Conservation (phyloP, 2,797 vertebrate species). For the Mycteria americana region DNA sequence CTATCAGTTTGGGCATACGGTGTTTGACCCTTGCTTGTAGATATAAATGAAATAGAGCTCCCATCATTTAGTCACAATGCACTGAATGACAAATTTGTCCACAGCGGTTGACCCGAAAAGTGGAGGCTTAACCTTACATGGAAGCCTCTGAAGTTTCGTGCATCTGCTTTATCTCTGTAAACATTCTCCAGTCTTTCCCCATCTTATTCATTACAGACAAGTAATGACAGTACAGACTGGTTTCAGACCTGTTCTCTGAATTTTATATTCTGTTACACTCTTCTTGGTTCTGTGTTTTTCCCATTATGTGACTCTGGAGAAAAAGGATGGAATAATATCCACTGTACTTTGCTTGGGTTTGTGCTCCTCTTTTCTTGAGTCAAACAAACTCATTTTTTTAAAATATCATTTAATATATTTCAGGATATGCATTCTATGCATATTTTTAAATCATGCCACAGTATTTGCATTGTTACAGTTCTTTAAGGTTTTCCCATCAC, state of each 20-base stretch:
- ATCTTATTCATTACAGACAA: background rate
- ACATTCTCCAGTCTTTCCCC: background rate
- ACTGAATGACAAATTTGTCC: slow-evolving; percentile 63
- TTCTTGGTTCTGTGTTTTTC: background rate
- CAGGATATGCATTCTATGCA: background rate
- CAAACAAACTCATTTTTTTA: background rate
- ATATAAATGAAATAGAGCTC: slow-evolving; percentile 2
- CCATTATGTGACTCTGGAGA: background rate
- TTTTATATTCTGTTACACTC: background rate
- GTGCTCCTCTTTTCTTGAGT: background rate
- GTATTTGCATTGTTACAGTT: background rate
- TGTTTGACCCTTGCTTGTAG: slow-evolving; percentile 56
- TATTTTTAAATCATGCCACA: background rate
- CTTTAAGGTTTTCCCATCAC: background rate
- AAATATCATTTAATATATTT: background rate
- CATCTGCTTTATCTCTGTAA: slow-evolving; percentile 67
- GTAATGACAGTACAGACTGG: no score
- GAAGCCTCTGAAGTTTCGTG: slow-evolving; percentile 60
- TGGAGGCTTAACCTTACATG: slow-evolving; percentile 41
- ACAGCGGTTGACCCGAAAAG: slow-evolving; percentile 54
- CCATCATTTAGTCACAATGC: background rate
- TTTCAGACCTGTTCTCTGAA: background rate
- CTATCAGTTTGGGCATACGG: background rate
- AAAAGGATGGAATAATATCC: background rate
- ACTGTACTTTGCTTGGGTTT: background rate